A percentile compares a stretch with the other conserved stretches of the same genome.
Conservation (phyloP, 2,113 vertebrate species). For the Corvus hawaiiensis region DNA sequence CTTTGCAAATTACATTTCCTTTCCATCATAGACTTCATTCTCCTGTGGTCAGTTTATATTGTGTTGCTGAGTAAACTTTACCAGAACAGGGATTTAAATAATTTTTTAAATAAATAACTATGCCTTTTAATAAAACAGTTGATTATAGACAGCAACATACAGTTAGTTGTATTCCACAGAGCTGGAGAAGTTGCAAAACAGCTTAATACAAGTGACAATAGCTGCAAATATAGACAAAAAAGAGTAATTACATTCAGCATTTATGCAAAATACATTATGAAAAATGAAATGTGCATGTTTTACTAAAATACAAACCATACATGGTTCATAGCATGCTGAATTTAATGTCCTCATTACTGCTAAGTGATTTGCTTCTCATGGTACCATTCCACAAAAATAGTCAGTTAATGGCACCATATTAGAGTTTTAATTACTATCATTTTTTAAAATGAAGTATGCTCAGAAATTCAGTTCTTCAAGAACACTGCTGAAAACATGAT, state of each 20-base stretch:
- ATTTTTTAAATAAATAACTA: neutral
- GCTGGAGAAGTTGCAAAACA: neutral
- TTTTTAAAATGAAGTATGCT: neutral
- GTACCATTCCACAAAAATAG: neutral
- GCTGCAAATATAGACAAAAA: neutral
- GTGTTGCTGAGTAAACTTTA: neutral
- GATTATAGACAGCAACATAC: neutral
- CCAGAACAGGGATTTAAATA: neutral
- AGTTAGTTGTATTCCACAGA: neutral
- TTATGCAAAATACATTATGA: neutral
- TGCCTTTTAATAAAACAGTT: neutral
- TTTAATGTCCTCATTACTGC: neutral
- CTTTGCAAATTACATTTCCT: neutral
- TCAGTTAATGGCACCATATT: neutral
- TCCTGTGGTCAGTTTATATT: neutral
- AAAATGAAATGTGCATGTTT: neutral
- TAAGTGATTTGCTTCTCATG: neutral
- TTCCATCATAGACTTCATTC: neutral
- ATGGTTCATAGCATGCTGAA: neutral
- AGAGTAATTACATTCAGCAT: neutral
- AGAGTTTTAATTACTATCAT: neutral
- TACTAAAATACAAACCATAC: neutral
- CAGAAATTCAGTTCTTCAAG: neutral
- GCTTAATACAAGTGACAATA: neutral
- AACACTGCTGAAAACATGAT: neutral